Evolutionary conservation across 2,113 vertebrate genomes (phyloP).

Genomic region (Ellobius talpinus): DNA sequence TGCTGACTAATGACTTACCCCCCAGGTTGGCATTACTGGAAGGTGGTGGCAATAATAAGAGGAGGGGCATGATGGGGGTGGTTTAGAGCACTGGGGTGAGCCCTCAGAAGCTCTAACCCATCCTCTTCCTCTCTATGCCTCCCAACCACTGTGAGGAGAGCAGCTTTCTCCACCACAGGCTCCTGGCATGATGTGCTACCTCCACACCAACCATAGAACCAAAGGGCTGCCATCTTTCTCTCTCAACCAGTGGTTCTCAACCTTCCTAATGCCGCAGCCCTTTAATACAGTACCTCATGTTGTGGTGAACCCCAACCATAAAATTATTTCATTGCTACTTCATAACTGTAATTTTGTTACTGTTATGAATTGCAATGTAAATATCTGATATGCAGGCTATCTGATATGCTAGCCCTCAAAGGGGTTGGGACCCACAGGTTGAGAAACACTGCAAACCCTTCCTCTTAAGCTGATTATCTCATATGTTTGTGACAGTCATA

Average conservation of each 20-base stretch:
- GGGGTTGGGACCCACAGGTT: background rate
- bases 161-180: background rate
- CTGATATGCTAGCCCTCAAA: background rate
- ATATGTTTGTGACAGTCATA: background rate
- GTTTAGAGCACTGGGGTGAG: background rate
- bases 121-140: background rate
- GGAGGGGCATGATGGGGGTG: background rate
- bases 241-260: background rate
- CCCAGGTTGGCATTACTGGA: background rate
- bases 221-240: background rate
- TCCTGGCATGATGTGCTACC: background rate
- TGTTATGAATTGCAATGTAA: background rate
- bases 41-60: background rate
- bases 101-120: background rate
- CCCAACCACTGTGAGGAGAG: background rate
- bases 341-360: background rate
- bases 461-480: background rate
- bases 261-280: background rate
- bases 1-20: background rate
- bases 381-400: background rate
- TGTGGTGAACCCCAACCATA: background rate
- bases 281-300: background rate
- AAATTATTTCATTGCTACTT: background rate
- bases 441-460: background rate
- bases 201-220: background rate